These are phyloP conservation scores for Labeo calbasu DNA, from an alignment of 2,797 vertebrate genomes.

Conservation along the genomic window DNA sequence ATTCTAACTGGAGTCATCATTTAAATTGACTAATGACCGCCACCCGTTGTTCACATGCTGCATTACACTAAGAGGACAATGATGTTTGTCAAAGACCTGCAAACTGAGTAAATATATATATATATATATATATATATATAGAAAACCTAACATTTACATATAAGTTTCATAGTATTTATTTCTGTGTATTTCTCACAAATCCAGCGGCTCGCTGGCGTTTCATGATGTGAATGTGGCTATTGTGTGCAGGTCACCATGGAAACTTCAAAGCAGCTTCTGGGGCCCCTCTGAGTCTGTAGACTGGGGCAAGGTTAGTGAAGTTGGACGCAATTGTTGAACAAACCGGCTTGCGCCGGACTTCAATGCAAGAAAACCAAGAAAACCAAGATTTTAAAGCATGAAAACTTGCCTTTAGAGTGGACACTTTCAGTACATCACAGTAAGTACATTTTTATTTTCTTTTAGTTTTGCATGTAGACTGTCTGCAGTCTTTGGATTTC, in stretches of 20 bases:
- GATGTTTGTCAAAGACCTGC: neutral
- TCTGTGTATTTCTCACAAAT: neutral
- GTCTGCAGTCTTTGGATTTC: neutral
- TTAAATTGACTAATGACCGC: no score
- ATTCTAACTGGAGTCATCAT: neutral
- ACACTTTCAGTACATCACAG: neutral
- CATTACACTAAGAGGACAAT: neutral
- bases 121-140: no score
- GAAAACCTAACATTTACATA: neutral
- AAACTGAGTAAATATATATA: neutral
- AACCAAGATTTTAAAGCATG: neutral
- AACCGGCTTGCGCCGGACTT: conserved; percentile 70
- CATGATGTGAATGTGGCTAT: conserved; percentile 8
- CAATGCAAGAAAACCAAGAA: neutral
- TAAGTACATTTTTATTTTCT: conserved; percentile 28
- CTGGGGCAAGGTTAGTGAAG: conserved; percentile 55
- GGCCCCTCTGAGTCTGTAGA: conserved; percentile 18
- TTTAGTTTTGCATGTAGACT: neutral
- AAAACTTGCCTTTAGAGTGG: neutral
- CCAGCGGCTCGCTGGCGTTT: neutral
- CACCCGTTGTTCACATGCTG: conserved; percentile 1
- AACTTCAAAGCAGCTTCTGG: conserved; percentile 32
- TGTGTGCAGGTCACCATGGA: conserved; percentile 34
- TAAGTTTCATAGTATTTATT: neutral
- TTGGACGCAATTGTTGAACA: conserved; percentile 56